Evolutionary conservation across 2,888 invertebrate species (phyloP).

Genomic region (Pristionchus maxplancki): DNA sequence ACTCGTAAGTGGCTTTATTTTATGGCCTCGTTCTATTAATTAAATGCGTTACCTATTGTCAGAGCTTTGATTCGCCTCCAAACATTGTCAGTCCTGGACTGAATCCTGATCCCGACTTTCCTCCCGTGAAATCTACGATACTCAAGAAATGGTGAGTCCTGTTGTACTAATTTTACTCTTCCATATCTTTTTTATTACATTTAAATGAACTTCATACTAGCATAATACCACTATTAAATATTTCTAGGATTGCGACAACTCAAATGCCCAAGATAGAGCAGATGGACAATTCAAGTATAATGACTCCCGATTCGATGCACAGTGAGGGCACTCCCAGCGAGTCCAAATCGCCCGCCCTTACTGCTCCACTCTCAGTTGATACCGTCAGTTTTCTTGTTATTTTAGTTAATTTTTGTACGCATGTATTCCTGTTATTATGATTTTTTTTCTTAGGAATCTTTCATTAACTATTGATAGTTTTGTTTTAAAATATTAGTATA

Average conservation of each 20-base stretch:
- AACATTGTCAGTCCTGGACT: background rate
- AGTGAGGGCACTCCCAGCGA: conserved; percentile 1
- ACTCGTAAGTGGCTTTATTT: background rate
- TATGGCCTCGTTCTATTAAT: background rate
- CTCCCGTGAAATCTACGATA: conserved; percentile 18
- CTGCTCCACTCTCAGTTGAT: conserved; percentile 5
- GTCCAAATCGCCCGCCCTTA: background rate
- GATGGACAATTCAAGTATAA: background rate
- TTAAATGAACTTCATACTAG: background rate
- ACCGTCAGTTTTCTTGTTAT: background rate
- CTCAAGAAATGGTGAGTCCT: conserved; percentile 9
- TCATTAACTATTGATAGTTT: too few species aligned
- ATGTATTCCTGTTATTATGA: background rate
- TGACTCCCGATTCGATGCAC: conserved; percentile 23
- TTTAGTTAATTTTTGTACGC: background rate
- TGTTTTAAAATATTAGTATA: too few species aligned
- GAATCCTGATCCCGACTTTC: background rate
- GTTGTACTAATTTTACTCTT: background rate
- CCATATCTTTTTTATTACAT: background rate
- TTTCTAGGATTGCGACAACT: background rate
- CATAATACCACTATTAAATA: background rate
- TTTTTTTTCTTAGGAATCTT: too few species aligned
- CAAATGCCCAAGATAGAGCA: background rate
- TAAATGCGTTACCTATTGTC: background rate
- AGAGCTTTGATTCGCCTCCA: background rate